A percentile compares a stretch with the other conserved stretches of the same genome.
Evolutionary conservation across 2,113 vertebrate species (phyloP).

Genomic region (Thalassarche chlororhynchos): DNA sequence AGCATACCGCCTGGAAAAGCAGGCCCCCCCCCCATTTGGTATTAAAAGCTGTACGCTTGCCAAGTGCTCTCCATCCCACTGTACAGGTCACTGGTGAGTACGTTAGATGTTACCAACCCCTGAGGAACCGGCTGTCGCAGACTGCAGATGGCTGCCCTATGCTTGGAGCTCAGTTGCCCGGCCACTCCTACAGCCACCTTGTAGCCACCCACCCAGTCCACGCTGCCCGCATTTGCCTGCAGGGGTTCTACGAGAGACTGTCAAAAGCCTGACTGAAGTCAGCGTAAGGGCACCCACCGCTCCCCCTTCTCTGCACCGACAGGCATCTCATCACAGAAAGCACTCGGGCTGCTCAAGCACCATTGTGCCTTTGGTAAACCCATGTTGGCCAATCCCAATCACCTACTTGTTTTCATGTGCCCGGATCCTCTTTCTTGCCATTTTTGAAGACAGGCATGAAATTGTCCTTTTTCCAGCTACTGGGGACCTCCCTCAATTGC

Average conservation of each 20-base stretch:
- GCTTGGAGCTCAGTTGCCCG: not conserved
- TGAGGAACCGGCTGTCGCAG: not conserved
- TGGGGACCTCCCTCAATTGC: not conserved
- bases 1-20: not conserved
- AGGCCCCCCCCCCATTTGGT: not conserved
- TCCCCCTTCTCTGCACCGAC: not conserved
- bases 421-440: not conserved
- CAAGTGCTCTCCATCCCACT: not conserved
- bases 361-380: not conserved
- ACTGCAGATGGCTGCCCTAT: accelerated
- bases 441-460: not conserved
- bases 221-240: not conserved
- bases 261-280: not conserved
- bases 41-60: accelerated
- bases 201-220: accelerated
- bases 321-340: not conserved
- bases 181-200: not conserved
- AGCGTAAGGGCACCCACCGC: not conserved
- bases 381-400: accelerated
- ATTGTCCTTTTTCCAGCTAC: not conserved
- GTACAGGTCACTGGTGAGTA: not conserved
- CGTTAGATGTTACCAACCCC: too few species aligned
- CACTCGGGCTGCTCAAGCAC: accelerated
- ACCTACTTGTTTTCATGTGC: not conserved
- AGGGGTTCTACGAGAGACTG: accelerated